A percentile compares a stretch with the other conserved stretches of the same genome.
Evolutionary conservation across 2,113 vertebrate species (phyloP).

Genomic region (Cyanistes caeruleus): DNA sequence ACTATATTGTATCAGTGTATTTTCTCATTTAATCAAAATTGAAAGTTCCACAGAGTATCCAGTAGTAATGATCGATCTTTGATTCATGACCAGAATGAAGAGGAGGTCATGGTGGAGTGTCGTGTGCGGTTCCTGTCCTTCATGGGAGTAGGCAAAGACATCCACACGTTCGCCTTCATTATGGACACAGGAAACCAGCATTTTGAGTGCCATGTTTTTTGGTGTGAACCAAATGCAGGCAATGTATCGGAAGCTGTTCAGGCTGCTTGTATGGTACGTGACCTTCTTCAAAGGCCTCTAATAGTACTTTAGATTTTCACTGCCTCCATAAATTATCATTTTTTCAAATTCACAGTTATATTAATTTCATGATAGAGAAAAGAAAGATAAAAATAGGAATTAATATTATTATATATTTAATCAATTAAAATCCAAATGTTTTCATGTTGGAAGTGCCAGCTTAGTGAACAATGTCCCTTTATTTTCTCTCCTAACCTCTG

Average conservation of each 20-base stretch:
- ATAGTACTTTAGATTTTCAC: neutral
- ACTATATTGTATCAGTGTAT: neutral
- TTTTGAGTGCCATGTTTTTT: slow-evolving; percentile 95
- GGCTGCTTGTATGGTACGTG: slow-evolving; percentile 95
- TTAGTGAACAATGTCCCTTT: neutral
- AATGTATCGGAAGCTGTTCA: slow-evolving; percentile 95
- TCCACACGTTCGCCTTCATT: slow-evolving; percentile 95
- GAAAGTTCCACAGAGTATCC: neutral
- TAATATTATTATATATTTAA: neutral
- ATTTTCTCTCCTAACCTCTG: neutral
- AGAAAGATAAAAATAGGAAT: neutral
- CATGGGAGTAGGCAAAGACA: slow-evolving; percentile 94
- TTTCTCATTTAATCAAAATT: neutral
- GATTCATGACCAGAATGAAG: slow-evolving; percentile 79
- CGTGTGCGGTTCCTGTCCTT: slow-evolving; percentile 97
- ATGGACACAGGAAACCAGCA: slow-evolving; percentile 97
- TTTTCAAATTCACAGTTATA: neutral
- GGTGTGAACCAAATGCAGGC: slow-evolving; percentile 95
- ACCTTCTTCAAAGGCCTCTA: neutral
- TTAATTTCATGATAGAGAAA: neutral
- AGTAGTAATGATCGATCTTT: neutral
- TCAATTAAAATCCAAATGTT: neutral
- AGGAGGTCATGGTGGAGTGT: slow-evolving; percentile 92
- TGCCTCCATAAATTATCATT: neutral
- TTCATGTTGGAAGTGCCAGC: neutral